Evolutionary conservation across 2,113 vertebrate genomes (phyloP).

Genomic region (Acanthochromis polyacanthus): DNA sequence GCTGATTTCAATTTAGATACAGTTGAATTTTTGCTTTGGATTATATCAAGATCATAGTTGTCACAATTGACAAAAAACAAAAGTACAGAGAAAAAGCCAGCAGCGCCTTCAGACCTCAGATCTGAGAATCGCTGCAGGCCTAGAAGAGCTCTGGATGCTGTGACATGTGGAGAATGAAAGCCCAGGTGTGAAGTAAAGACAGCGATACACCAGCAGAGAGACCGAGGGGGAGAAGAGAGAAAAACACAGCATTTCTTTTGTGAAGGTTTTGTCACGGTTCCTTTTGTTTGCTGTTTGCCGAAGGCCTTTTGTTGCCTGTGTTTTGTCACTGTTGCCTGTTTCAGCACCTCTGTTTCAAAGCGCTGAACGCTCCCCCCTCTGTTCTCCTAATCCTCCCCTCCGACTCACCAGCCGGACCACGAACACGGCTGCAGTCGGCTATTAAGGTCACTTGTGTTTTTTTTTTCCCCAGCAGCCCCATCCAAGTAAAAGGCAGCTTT

Average conservation of each 20-base stretch:
- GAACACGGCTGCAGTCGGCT: constrained; percentile 16
- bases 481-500: constrained; percentile 32
- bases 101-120: constrained; percentile 2
- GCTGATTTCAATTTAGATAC: background rate
- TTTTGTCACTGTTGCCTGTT: constrained; percentile 76
- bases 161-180: background rate
- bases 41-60: background rate
- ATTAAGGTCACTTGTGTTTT: constrained; percentile 63
- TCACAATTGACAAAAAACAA: background rate
- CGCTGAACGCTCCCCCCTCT: constrained; percentile 49
- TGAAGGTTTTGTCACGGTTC: constrained; percentile 39
- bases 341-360: constrained; percentile 77
- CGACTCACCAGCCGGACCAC: constrained; percentile 38
- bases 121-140: no score
- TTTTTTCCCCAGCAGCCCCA: constrained; percentile 7
- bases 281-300: constrained; percentile 65
- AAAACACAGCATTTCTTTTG: constrained; percentile 74
- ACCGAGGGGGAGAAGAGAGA: constrained; percentile 18
- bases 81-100: background rate
- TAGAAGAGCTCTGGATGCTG: background rate
- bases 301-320: constrained; percentile 50
- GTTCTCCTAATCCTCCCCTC: constrained; percentile 62
- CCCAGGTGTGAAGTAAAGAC: constrained; percentile 38
- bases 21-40: background rate
- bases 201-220: constrained; percentile 19